Conservation (phyloP, 2,888 invertebrate genomes). For the Lepetodrilus schrolli region DNA sequence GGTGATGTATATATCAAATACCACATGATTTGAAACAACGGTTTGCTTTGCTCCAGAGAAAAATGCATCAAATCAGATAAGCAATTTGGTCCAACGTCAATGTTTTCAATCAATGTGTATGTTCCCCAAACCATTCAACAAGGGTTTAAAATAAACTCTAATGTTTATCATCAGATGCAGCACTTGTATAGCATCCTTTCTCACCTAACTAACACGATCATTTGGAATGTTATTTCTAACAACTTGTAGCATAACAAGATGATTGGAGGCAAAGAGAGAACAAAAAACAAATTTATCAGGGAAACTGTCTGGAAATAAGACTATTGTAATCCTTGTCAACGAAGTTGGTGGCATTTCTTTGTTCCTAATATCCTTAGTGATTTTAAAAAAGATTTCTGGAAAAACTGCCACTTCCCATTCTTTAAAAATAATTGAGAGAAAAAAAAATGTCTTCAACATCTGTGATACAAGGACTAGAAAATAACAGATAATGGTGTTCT, state of each 20-base stretch:
- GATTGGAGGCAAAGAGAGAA: not conserved
- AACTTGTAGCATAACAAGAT: not conserved
- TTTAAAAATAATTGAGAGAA: too few relatives aligned
- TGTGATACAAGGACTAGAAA: too few relatives aligned
- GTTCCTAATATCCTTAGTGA: too few relatives aligned
- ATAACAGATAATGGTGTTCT: too few relatives aligned
- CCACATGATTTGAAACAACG: slow-evolving; percentile 11
- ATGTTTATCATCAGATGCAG: not conserved
- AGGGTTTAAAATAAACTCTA: not conserved
- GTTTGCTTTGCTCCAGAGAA: not conserved
- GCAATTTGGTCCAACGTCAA: not conserved
- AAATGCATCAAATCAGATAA: not conserved
- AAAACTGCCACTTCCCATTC: too few relatives aligned
- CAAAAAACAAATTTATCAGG: not conserved
- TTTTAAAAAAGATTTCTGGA: too few relatives aligned
- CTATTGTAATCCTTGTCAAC: too few relatives aligned
- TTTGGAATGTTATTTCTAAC: not conserved
- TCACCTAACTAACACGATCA: not conserved
- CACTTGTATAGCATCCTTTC: not conserved
- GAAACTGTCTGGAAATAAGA: too few relatives aligned
- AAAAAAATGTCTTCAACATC: too few relatives aligned
- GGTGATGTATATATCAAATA: slow-evolving; percentile 6
- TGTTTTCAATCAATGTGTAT: not conserved
- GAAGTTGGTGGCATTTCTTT: too few relatives aligned
- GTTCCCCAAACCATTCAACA: slow-evolving; percentile 20